phyloP scores from a whole-genome alignment of 2,888 invertebrate genomes.

The Drosophila cognata region DNA sequence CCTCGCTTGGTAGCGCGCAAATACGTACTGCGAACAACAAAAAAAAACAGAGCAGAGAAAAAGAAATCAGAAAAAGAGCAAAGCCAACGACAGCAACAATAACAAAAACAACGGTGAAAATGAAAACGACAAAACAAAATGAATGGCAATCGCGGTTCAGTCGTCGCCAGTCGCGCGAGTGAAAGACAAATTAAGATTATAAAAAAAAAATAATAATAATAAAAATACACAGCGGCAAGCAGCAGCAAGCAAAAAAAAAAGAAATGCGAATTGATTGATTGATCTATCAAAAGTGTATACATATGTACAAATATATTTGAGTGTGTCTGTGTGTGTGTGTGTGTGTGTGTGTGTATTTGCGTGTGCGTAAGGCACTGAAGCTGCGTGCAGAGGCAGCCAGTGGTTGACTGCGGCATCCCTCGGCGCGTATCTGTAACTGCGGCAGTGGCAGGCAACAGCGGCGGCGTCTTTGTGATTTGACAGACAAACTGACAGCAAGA shows the following conservation, averaged over 20 bases:
- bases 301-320: conserved; percentile 33
- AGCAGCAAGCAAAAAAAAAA: conserved; percentile 23
- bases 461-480: conserved; percentile 75
- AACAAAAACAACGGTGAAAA: conserved; percentile 27
- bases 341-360: conserved; percentile 17
- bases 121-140: conserved; percentile 70
- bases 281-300: conserved; percentile 78
- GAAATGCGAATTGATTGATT: conserved; percentile 76
- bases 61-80: conserved; percentile 34
- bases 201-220: conserved; percentile 67
- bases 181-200: conserved; percentile 81
- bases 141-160: conserved; percentile 76
- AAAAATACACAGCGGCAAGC: conserved; percentile 61
- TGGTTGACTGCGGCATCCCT: conserved; percentile 50
- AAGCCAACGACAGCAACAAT: conserved; percentile 6
- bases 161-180: conserved; percentile 73
- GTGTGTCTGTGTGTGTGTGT: conserved; percentile 6
- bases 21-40: background rate
- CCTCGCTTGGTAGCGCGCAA: conserved; percentile 51
- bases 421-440: conserved; percentile 61
- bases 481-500: conserved; percentile 80
- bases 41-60: background rate
- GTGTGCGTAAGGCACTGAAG: conserved; percentile 16
- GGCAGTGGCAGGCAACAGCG: conserved; percentile 12
- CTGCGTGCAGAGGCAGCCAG: conserved; percentile 17